Conservation (phyloP, 2,888 invertebrate species). For the Pollenia griseotomentosa region DNA sequence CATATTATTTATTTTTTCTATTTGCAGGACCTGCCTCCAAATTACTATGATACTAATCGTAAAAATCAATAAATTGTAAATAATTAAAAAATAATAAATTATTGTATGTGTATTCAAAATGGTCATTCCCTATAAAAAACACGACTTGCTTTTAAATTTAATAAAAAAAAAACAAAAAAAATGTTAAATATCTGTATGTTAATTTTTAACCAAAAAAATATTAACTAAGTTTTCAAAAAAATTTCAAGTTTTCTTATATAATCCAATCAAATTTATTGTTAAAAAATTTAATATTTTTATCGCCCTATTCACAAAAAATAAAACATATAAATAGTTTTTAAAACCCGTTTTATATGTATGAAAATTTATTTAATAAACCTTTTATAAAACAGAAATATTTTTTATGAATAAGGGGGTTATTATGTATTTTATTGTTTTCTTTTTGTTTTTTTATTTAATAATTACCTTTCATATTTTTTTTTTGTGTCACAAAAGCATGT, state of each 20-base stretch:
- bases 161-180: too few species aligned
- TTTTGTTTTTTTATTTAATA: too few species aligned
- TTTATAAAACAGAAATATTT: too few species aligned
- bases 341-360: too few species aligned
- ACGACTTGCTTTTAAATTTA: slow-evolving; percentile 33
- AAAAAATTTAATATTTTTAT: not conserved
- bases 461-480: not conserved
- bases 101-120: slow-evolving; percentile 20
- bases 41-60: slow-evolving; percentile 91
- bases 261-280: not conserved
- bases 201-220: not conserved
- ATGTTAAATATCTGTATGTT: not conserved
- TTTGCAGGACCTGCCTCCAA: slow-evolving; percentile 91
- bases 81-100: slow-evolving; percentile 1
- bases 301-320: too few species aligned
- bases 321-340: too few species aligned
- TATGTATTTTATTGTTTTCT: too few species aligned
- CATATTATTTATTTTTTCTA: slow-evolving; percentile 2
- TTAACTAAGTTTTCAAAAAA: not conserved
- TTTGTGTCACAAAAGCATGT: slow-evolving; percentile 52
- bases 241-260: not conserved
- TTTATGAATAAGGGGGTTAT: too few species aligned
- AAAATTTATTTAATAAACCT: too few species aligned
- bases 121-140: slow-evolving; percentile 56
- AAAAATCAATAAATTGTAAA: slow-evolving; percentile 87